Base-by-base conservation (phyloP, 1,140 invertebrate species). In the Meloidogyne hapla region DNA sequence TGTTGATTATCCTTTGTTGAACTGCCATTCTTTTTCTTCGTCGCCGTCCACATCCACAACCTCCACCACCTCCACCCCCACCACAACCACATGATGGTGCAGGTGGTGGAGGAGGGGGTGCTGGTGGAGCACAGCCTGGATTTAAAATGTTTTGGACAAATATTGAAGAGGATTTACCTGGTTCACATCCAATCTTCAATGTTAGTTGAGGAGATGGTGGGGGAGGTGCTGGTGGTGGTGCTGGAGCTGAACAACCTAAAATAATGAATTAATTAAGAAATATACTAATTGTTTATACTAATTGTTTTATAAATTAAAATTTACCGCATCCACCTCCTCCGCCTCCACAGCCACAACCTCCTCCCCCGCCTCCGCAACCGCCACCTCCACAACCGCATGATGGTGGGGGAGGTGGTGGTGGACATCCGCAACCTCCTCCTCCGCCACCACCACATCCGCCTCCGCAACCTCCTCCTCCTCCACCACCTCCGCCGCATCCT, bases 141-240 rank as follows among this genome's bases (percentile, higher is more conserved):
- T n/a, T 56, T n/a, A 6, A 56, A 56, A 56, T n/a, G 12, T n/a
- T 56, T 56, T 56, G 4, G 18, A 21, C 1, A 56, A n/a, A 5
- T n/a, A 6, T 4, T 56, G 1, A 56, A 56, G 1, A 56, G 18
- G 48, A 56, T 56, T 33, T 48, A n/a, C 48, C 48, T n/a, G 48
- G 48, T 56, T 56, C 48, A 56, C 48, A 56, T 56, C 48, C 48
- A 56, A 56, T 56, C n/a, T 56, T 56, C 18, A 56, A 56, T 56
- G 48, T 56, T 56, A 56, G n/a, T 6, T 18, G n/a, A 56, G 48
- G 48, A 21, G 48, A 56, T 56, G 48, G 48, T 56, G 48, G 48
- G 18, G 48, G 48, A 56, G 48, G 48, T 6, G 48, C 48, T 56
- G 45, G 45, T 48, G 45, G 45, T 48, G 45, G 45, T 18, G 48